Evolutionary conservation across 1,140 invertebrate genomes (phyloP).

Genomic region (Pseudoatta argentina): DNA sequence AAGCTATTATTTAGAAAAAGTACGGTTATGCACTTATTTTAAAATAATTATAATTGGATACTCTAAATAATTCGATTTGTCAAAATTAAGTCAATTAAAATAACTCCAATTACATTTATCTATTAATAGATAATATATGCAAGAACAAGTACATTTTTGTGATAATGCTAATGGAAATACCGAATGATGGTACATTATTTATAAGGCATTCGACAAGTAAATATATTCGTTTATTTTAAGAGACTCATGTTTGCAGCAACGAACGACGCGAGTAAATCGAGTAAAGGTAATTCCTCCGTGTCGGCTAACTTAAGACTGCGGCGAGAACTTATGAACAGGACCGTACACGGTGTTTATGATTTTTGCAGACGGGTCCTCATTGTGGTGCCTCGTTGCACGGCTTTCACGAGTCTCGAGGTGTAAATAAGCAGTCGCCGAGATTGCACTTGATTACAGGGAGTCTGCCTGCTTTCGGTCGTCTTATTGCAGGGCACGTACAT

Average conservation of each 20-base stretch:
- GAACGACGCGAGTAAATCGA: slow-evolving; percentile 26
- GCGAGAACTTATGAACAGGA: slow-evolving; percentile 50
- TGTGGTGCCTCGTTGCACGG: slow-evolving; percentile 66
- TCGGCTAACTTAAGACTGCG: slow-evolving; percentile 27
- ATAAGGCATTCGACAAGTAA: background rate
- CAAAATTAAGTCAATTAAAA: background rate
- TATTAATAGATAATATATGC: background rate
- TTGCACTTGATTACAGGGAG: slow-evolving; percentile 81
- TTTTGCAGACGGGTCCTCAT: slow-evolving; percentile 76
- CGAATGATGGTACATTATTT: background rate
- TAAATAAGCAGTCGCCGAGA: slow-evolving; percentile 80
- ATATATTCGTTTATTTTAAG: slow-evolving; percentile 34
- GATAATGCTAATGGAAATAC: background rate
- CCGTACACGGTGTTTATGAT: slow-evolving; percentile 78
- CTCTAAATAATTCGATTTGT: slow-evolving; percentile 14
- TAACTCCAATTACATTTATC: background rate
- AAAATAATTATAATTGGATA: background rate
- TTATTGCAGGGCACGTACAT: slow-evolving; percentile 70
- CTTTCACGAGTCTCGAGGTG: slow-evolving; percentile 75
- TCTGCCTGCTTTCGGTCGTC: slow-evolving; percentile 67
- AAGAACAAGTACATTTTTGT: background rate
- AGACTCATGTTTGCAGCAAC: background rate
- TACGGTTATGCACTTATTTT: background rate
- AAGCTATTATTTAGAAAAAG: background rate
- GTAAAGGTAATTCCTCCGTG: slow-evolving; percentile 58